Conservation (phyloP, 2,888 invertebrate species). For the Microplitis manilae region DNA sequence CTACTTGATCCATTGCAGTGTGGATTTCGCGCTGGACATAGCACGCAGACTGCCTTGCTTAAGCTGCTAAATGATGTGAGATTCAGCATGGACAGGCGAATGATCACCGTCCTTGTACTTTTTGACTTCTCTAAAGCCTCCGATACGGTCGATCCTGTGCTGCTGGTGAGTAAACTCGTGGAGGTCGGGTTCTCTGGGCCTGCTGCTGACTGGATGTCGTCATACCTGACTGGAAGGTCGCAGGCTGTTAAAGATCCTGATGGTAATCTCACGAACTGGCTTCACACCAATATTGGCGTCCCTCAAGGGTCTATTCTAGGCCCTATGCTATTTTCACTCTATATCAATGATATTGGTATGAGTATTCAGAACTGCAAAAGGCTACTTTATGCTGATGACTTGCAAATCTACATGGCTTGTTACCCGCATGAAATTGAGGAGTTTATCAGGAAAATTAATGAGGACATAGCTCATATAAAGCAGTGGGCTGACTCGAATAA, state of each 20-base stretch:
- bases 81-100: conserved; percentile 48
- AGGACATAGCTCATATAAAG: conserved; percentile 8
- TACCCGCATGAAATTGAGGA: neutral
- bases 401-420: conserved; percentile 32
- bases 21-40: conserved; percentile 52
- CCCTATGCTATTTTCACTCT: conserved; percentile 34
- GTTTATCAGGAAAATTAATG: neutral
- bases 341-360: conserved; percentile 26
- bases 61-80: conserved; percentile 55
- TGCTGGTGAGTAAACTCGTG: conserved; percentile 48
- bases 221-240: conserved; percentile 26
- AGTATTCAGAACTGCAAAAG: conserved; percentile 18
- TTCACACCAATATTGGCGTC: conserved; percentile 16
- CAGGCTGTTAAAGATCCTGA: conserved; percentile 10
- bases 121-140: conserved; percentile 60
- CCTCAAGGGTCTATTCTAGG: conserved; percentile 41
- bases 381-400: conserved; percentile 41
- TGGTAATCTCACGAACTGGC: neutral
- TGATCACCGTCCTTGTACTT: conserved; percentile 49
- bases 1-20: conserved; percentile 54
- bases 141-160: conserved; percentile 38
- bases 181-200: conserved; percentile 65
- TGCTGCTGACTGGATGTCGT: conserved; percentile 62
- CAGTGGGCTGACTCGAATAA: conserved; percentile 15
- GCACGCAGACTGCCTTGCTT: conserved; percentile 55